Conservation (phyloP, 2,113 vertebrate genomes). For the human (Homo sapiens) region GRCh38 chr7:74424501-74425000, state of each 20-base stretch:
- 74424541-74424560: fast-evolving
- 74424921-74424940: too few relatives aligned
- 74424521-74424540: background rate
- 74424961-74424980: background rate
- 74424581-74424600: background rate
- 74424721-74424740: fast-evolving
- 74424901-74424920: too few relatives aligned
- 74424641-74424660: background rate
- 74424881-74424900: too few relatives aligned
- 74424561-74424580: fast-evolving
- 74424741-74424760: background rate
- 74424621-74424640: background rate
- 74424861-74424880: too few relatives aligned
- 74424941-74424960: too few relatives aligned
- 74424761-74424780: background rate
- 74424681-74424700: background rate
- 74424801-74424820: background rate
- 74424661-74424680: background rate
- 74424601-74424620: background rate
- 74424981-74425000: background rate
- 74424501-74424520: background rate
- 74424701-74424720: fast-evolving
- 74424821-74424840: too few relatives aligned
- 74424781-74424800: fast-evolving
- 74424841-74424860: background rate